These are phyloP conservation scores for Silurus asotus DNA, from an alignment of 2,113 vertebrate genomes.

Conservation along the genomic window DNA sequence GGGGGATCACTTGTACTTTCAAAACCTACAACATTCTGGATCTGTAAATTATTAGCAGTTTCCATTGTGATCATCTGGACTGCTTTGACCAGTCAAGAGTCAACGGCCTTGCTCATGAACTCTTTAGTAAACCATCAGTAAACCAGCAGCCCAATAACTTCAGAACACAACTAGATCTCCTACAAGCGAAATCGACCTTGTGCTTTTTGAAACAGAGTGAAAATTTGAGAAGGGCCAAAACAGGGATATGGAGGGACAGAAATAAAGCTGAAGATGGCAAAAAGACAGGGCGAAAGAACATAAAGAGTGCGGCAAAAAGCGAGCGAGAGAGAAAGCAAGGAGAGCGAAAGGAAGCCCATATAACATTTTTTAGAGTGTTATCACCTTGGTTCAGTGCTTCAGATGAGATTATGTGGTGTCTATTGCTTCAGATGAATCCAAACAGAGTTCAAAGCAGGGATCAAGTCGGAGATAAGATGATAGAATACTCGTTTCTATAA, in stretches of 20 bases:
- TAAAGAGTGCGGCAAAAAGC: neutral
- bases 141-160: neutral
- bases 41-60: neutral
- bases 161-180: neutral
- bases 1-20: neutral
- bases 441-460: conserved; percentile 29
- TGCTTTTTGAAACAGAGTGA: neutral
- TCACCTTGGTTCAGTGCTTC: conserved; percentile 58
- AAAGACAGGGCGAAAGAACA: neutral
- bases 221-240: neutral
- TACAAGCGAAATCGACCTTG: neutral
- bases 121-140: too few relatives aligned
- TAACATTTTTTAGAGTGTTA: conserved; percentile 54
- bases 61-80: neutral
- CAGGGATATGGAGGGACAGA: neutral
- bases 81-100: neutral
- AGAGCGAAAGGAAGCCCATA: conserved; percentile 27
- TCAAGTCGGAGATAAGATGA: conserved; percentile 18
- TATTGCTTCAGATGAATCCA: conserved; percentile 49
- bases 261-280: neutral
- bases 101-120: too few relatives aligned
- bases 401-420: conserved; percentile 64
- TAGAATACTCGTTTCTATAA: neutral
- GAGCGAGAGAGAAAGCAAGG: neutral
- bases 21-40: neutral